These are phyloP conservation scores for Phoenicopterus ruber DNA, from an alignment of 2,113 vertebrate genomes.

Conservation along the genomic window DNA sequence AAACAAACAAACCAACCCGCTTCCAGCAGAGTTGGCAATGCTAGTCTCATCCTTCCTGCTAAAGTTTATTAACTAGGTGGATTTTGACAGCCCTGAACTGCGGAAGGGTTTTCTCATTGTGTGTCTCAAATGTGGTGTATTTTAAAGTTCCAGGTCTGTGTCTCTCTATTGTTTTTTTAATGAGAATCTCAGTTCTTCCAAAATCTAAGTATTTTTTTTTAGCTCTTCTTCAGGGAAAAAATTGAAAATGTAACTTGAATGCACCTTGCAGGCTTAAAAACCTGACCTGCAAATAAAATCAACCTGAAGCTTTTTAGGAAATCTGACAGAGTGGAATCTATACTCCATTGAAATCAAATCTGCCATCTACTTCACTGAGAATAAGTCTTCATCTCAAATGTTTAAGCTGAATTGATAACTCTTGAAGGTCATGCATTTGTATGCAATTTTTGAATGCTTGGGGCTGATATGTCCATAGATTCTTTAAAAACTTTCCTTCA, in stretches of 20 bases:
- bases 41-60: neutral
- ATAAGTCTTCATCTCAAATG: conserved; percentile 7
- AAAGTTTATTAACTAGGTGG: neutral
- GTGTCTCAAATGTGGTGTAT: neutral
- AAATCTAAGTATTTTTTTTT: neutral
- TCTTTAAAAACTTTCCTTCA: neutral
- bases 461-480: neutral
- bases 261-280: neutral
- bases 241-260: neutral
- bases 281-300: conserved; percentile 9
- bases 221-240: neutral
- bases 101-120: neutral
- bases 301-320: neutral
- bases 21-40: neutral
- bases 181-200: neutral
- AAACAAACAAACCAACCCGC: neutral
- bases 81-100: neutral
- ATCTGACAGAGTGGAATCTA: neutral
- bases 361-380: neutral
- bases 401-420: conserved; percentile 11
- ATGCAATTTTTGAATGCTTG: neutral
- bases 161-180: neutral
- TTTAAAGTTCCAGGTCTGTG: neutral
- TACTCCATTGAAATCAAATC: conserved; percentile 27
- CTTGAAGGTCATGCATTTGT: neutral